Evolutionary conservation across 2,888 invertebrate genomes (phyloP).

Genomic region (Sepioteuthis lessoniana): DNA sequence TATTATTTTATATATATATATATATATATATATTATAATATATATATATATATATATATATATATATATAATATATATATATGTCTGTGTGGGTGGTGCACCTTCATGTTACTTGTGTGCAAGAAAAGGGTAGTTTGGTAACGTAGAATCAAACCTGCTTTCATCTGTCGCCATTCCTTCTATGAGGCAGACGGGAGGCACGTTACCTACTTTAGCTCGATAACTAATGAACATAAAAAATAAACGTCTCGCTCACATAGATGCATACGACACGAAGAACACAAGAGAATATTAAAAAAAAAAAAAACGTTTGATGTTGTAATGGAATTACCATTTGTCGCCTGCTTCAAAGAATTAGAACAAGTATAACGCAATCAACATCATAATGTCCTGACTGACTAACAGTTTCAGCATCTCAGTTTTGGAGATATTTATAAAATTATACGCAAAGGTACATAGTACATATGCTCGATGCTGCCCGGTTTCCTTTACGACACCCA

Average conservation of each 20-base stretch:
- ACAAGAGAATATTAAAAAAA: conserved; percentile 33
- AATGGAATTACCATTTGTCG: not conserved
- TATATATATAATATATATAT: too few species aligned
- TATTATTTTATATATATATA: too few species aligned
- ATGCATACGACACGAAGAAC: not conserved
- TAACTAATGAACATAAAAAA: not conserved
- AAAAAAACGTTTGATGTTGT: not conserved
- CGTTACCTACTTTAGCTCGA: not conserved
- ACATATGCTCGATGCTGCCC: not conserved
- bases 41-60: too few species aligned
- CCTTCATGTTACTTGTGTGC: too few species aligned
- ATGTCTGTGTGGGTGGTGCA: too few species aligned
- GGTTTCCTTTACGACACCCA: not conserved
- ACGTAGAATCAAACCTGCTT: not conserved
- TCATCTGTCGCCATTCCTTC: not conserved
- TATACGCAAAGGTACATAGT: not conserved
- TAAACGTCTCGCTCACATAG: not conserved
- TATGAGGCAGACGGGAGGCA: not conserved
- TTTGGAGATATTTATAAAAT: not conserved
- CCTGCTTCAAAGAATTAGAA: not conserved
- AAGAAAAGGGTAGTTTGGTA: not conserved
- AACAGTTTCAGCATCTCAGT: not conserved
- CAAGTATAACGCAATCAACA: not conserved
- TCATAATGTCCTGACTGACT: not conserved
- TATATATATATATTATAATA: too few species aligned